Evolutionary conservation across 2,797 vertebrate genomes (phyloP), one percentile per base, ranked within the genome.

Genomic region (Myotis myotis): DNA sequence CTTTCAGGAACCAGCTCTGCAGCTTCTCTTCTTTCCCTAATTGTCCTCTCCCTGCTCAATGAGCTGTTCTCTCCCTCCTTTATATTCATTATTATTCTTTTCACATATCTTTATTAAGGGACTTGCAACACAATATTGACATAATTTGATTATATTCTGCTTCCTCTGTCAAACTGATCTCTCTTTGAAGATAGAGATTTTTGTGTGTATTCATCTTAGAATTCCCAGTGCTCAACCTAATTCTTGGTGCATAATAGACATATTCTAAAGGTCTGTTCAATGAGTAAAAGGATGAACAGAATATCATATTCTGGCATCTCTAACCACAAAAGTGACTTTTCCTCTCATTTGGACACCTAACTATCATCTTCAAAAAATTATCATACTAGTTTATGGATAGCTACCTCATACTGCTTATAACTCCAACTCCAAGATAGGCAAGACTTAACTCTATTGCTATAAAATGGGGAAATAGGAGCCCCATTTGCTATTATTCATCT

Each of bases 41-140:
- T 64, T 92, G 23, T 64, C 33, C 30, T 78, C 6, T 38, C 10
- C 5, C 12, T 55, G 7, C 10, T 80, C 25, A 9, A 33, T 12
- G 22, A 79, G 19, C 6, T 68, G 25, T 85, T 8, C 3, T 75
- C 33, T 66, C 22, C 74, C 38, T 70, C 30, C 30, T 87, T 92
- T 55, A 51, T 84, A 25, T 55, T 47, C 81, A 30, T 66, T 19
- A 64, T 28, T 90, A 4, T 89, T 94, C 30, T 79, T 76, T 64
- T 68, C 33, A 71, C 13, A 33, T 87, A 33, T 57, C 53, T 93
- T 94, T 89, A 85, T 88, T 82, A 88, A 92, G 87, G n/a, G 11
- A 81, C 13, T 89, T 68, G 28, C 2, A 87, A 23, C 5, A 83
- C 6, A 80, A 41, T 76, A 62, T 60, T 81, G n/a, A 86, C 81